phyloP scores from a whole-genome alignment of 2,797 vertebrate species.

The Urosaurus nigricauda region DNA sequence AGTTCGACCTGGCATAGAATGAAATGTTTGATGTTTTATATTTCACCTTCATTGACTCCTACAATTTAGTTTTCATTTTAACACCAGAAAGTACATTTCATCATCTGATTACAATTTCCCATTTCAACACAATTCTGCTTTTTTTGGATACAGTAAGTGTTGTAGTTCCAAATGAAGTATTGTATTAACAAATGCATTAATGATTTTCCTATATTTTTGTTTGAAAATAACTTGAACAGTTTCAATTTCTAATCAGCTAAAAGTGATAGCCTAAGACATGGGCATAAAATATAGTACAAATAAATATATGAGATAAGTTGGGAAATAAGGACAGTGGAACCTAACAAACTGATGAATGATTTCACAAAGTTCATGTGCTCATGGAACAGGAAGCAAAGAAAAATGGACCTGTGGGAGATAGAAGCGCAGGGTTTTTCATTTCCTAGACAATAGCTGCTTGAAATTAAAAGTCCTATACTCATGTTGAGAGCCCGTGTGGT shows the following conservation, averaged over 20 bases:
- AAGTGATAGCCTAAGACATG: background rate
- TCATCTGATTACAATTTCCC: slow-evolving; percentile 18
- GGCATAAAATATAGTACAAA: background rate
- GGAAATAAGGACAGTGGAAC: background rate
- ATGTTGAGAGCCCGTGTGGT: too few relatives aligned
- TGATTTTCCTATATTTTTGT: background rate
- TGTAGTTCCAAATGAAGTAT: slow-evolving; percentile 1
- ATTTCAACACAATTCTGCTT: background rate
- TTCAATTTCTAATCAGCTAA: background rate
- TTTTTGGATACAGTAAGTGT: background rate
- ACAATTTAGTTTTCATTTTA: slow-evolving; percentile 34
- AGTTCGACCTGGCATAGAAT: slow-evolving; percentile 29
- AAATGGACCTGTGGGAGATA: background rate
- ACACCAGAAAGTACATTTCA: background rate
- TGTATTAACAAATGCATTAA: slow-evolving; percentile 10
- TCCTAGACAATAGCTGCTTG: background rate
- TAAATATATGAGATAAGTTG: background rate
- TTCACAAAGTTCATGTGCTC: background rate
- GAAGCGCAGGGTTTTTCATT: background rate
- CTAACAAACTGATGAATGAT: background rate
- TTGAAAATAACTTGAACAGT: slow-evolving; percentile 19
- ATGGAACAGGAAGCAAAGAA: too few relatives aligned
- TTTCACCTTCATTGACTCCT: slow-evolving; percentile 23
- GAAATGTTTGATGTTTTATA: slow-evolving; percentile 32
- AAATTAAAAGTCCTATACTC: background rate